Conservation (phyloP, 2,888 invertebrate genomes). For the Temnothorax unifasciatus region DNA sequence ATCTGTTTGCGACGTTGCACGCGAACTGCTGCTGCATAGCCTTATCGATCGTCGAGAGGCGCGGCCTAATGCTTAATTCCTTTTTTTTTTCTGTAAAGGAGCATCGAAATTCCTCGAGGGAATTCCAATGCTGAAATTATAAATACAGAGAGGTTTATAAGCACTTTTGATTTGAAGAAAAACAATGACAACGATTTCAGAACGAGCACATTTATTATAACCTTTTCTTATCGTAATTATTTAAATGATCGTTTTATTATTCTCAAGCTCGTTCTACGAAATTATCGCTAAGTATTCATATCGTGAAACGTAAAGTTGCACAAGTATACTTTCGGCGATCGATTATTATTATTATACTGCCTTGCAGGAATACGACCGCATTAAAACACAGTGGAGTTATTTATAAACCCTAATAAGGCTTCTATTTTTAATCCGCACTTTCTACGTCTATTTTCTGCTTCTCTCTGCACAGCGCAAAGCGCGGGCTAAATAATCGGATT, state of each 20-base stretch:
- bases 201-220: not conserved
- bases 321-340: slow-evolving; percentile 5
- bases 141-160: not conserved
- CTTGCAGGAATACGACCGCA: not conserved
- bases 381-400: slow-evolving; percentile 34
- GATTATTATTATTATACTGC: slow-evolving; percentile 25
- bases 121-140: not conserved
- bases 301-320: not conserved
- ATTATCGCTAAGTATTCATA: not conserved
- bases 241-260: not conserved
- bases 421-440: slow-evolving; percentile 50
- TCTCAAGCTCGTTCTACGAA: not conserved
- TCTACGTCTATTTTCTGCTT: slow-evolving; percentile 36
- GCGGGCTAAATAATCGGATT: slow-evolving; percentile 43
- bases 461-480: not conserved
- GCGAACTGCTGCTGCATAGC: slow-evolving; percentile 29
- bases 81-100: slow-evolving; percentile 19
- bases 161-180: not conserved
- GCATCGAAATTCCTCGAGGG: not conserved
- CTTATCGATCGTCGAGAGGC: slow-evolving; percentile 42
- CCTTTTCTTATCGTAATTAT: not conserved
- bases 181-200: not conserved
- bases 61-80: slow-evolving; percentile 28
- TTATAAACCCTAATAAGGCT: slow-evolving; percentile 39
- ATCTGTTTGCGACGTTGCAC: slow-evolving; percentile 33